These are phyloP conservation scores for Drosophila bocqueti DNA, from an alignment of 1,140 invertebrate species.

Conservation along the genomic window DNA sequence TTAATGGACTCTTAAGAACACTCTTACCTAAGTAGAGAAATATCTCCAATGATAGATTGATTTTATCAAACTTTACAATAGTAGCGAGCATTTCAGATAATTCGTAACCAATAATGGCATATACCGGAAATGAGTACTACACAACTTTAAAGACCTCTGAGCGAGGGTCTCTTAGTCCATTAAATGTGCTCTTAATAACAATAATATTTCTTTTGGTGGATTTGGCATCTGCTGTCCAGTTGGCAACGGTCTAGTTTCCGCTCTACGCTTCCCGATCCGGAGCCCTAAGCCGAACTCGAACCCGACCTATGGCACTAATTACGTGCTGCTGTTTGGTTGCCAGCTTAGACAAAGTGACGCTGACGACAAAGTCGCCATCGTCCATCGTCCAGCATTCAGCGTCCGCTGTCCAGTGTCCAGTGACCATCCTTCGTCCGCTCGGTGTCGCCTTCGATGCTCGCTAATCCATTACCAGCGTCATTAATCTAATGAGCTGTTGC, in stretches of 20 bases:
- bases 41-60: background rate
- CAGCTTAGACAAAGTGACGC: constrained; percentile 64
- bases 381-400: constrained; percentile 7
- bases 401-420: background rate
- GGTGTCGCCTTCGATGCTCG: constrained; percentile 61
- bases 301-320: constrained; percentile 74
- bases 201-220: constrained; percentile 26
- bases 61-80: background rate
- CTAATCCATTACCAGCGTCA: constrained; percentile 82
- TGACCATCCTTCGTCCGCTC: constrained; percentile 20
- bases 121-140: background rate
- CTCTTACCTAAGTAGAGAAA: background rate
- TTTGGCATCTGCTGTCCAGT: constrained; percentile 31
- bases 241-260: constrained; percentile 12
- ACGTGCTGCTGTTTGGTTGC: constrained; percentile 67
- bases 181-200: constrained; percentile 2
- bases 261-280: background rate
- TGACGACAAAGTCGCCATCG: constrained; percentile 58
- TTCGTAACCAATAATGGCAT: background rate
- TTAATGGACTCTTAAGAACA: rapidly evolving
- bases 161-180: background rate
- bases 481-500: constrained; percentile 80
- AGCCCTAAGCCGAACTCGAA: constrained; percentile 6
- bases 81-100: rapidly evolving
- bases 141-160: background rate